These are phyloP conservation scores for Tetragonisca angustula DNA, from an alignment of 2,888 invertebrate genomes.

Conservation along the genomic window DNA sequence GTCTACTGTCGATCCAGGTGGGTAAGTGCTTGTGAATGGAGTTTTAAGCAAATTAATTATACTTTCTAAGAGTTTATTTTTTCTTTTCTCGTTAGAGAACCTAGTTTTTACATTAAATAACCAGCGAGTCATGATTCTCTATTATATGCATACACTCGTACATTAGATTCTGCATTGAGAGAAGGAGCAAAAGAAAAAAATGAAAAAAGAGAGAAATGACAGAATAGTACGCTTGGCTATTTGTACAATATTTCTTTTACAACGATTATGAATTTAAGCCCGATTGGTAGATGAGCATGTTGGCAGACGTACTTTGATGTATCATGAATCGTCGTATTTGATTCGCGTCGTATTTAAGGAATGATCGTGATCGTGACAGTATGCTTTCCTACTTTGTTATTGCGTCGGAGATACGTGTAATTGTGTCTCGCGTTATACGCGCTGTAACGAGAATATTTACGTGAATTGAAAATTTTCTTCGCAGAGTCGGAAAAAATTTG, in stretches of 20 bases:
- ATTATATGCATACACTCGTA: slow-evolving; percentile 34
- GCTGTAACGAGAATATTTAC: neutral
- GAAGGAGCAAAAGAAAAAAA: neutral
- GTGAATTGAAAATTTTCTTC: neutral
- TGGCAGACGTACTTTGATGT: slow-evolving; percentile 30
- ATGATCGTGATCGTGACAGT: slow-evolving; percentile 46
- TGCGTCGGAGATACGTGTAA: slow-evolving; percentile 44
- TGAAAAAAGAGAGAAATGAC: neutral
- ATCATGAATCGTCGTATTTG: slow-evolving; percentile 29
- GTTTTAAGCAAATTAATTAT: slow-evolving; percentile 53
- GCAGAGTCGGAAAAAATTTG: neutral
- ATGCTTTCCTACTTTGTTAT: slow-evolving; percentile 51
- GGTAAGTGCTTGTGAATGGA: slow-evolving; percentile 79
- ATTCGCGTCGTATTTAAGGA: slow-evolving; percentile 47
- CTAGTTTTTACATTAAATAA: slow-evolving; percentile 47
- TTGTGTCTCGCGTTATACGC: neutral
- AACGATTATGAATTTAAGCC: slow-evolving; percentile 39
- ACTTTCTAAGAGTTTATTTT: slow-evolving; percentile 44
- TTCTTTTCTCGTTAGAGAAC: slow-evolving; percentile 53
- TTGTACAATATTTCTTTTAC: slow-evolving; percentile 49
- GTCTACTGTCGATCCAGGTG: slow-evolving; percentile 82
- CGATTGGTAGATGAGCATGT: slow-evolving; percentile 62
- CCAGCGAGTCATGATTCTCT: slow-evolving; percentile 33
- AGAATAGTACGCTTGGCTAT: slow-evolving; percentile 56
- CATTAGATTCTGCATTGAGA: slow-evolving; percentile 40